phyloP scores from a whole-genome alignment of 2,888 invertebrate species.

The Sclerodermus sp. region DNA sequence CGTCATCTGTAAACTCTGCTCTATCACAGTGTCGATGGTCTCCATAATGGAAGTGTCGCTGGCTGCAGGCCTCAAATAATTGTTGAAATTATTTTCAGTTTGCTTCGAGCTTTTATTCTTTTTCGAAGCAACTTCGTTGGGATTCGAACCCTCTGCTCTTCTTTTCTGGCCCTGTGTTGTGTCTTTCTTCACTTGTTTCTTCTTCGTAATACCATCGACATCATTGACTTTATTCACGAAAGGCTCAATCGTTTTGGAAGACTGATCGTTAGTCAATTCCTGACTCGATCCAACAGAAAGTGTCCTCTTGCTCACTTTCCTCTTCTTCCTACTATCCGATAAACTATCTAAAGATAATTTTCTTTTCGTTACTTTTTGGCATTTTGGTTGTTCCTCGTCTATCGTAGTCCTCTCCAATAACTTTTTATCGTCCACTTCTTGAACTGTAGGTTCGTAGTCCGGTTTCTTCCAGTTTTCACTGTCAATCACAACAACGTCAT shows the following conservation, averaged over 20 bases:
- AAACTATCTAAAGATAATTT: slow-evolving; percentile 59
- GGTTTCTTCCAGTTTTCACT: slow-evolving; percentile 56
- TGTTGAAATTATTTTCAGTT: slow-evolving; percentile 38
- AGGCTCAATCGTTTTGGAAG: slow-evolving; percentile 17
- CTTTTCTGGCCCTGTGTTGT: slow-evolving; percentile 34
- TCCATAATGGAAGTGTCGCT: slow-evolving; percentile 52
- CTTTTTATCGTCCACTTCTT: slow-evolving; percentile 41
- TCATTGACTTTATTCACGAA: slow-evolving; percentile 10
- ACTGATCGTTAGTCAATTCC: slow-evolving; percentile 26
- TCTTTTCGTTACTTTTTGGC: slow-evolving; percentile 62
- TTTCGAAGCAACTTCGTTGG: slow-evolving; percentile 37
- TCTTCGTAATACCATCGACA: slow-evolving; percentile 38
- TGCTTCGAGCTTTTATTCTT: slow-evolving; percentile 49
- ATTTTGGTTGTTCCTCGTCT: slow-evolving; percentile 42
- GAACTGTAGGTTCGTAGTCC: slow-evolving; percentile 51
- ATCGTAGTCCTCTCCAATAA: slow-evolving; percentile 8
- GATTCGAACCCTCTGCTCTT: slow-evolving; percentile 37
- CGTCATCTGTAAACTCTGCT: slow-evolving; percentile 49
- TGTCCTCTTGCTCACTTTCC: slow-evolving; percentile 53
- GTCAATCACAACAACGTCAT: slow-evolving; percentile 62
- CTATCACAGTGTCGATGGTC: slow-evolving; percentile 51
- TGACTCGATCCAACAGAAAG: slow-evolving; percentile 46
- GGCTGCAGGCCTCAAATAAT: slow-evolving; percentile 24
- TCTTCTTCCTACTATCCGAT: slow-evolving; percentile 59
- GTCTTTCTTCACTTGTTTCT: slow-evolving; percentile 33